Base-by-base conservation (phyloP, 1,140 invertebrate genomes). In the Goniozus legneri region DNA sequence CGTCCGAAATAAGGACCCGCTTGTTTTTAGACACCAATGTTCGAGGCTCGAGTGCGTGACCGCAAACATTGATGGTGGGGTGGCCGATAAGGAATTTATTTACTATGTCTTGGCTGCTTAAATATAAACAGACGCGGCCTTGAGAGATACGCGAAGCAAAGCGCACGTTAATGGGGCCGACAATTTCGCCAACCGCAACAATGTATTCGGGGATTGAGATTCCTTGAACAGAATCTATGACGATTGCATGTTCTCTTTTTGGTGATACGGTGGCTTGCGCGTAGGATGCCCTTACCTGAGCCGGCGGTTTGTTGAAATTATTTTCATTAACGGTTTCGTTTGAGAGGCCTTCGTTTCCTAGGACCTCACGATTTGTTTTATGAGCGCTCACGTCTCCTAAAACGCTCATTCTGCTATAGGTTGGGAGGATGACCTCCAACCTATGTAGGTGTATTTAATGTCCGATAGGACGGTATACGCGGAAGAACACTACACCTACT, bases 1-100 rank as follows among this genome's bases (percentile, higher is more conserved):
- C 46, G 32, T 53, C 49, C 10, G 46, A 54, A n/a, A 54, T 10
- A 18, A 50, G 45, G 8, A 54, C 24, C 32, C 52, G 15, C 34
- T 54, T 45, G 20, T 31, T 20, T 46, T 54, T 45, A 3, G 43
- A 44, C 21, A 46, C 14, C 2, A 54, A 19, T 1, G 38, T 43
- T 34, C 46, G 43, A 2, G 50, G 36, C 42, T 35, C 27, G 2
- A 54, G 18, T 24, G 36, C 30, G 8, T 12, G 6, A 4, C 36
- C 10, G 10, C 16, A 27, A 8, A 56, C 38, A 8, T 39, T 44
- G n/a, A 56, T 39, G 14, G 32, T 45, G n/a, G 16, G 44, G 14
- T 37, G 16, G 1, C 40, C 43, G 10, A 46, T 34, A 7, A 13
- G 35, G 2, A 52, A 44, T 16, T 43, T 31, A 2, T 46, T 21